These are phyloP conservation scores for Notiomystis cincta DNA, from an alignment of 2,113 vertebrate genomes.

Conservation along the genomic window DNA sequence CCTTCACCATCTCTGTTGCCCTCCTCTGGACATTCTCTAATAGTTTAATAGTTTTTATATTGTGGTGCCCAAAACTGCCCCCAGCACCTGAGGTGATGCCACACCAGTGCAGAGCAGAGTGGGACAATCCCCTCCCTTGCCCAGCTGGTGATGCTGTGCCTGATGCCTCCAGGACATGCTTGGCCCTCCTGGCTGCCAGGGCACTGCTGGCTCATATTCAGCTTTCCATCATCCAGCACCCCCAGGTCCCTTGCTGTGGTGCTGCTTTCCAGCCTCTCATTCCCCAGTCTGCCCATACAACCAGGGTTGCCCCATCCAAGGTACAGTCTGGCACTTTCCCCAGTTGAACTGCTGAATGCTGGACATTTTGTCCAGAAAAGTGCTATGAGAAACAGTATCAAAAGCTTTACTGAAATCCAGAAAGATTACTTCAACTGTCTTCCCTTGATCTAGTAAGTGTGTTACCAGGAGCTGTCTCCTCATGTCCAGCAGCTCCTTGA, in stretches of 20 bases:
- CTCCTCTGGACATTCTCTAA: background rate
- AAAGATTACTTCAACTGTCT: background rate
- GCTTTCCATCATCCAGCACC: fast-evolving
- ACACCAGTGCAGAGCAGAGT: background rate
- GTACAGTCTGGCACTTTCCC: background rate
- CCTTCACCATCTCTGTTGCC: background rate
- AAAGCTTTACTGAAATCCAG: background rate
- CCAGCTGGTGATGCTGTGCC: fast-evolving
- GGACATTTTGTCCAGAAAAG: background rate
- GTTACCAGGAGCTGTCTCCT: background rate
- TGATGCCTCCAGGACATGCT: fast-evolving
- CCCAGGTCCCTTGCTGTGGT: background rate
- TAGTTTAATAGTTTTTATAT: background rate
- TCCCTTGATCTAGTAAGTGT: background rate
- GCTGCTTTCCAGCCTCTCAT: background rate
- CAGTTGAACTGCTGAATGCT: background rate
- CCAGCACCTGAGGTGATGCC: fast-evolving
- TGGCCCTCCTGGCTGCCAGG: background rate
- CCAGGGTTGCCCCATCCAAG: background rate
- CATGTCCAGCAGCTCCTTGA: background rate
- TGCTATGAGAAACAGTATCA: background rate
- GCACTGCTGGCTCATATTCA: background rate
- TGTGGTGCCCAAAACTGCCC: background rate
- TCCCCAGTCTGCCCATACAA: background rate
- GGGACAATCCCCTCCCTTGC: background rate